A percentile compares a stretch with the other conserved stretches of the same genome.
These are phyloP conservation scores for Nineta flava DNA, from an alignment of 2,888 invertebrate genomes.

Conservation along the genomic window DNA sequence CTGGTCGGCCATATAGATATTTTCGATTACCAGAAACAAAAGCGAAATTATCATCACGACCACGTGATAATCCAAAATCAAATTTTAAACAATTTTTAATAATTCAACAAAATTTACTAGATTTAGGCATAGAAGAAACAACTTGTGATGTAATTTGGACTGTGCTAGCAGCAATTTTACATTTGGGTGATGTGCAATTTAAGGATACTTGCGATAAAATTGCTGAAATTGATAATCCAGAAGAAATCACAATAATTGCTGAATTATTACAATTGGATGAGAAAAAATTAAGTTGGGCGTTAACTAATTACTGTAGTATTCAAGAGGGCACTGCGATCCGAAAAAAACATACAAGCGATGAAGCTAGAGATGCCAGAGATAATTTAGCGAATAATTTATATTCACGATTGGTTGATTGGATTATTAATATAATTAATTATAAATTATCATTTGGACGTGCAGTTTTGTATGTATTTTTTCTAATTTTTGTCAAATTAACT, in stretches of 20 bases:
- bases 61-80: conserved; percentile 44
- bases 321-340: conserved; percentile 54
- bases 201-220: conserved; percentile 43
- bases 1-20: conserved; percentile 57
- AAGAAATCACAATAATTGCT: conserved; percentile 55
- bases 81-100: conserved; percentile 48
- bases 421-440: conserved; percentile 70
- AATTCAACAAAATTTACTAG: conserved; percentile 42
- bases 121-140: conserved; percentile 55
- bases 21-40: conserved; percentile 45
- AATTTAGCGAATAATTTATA: conserved; percentile 75
- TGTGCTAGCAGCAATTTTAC: conserved; percentile 55
- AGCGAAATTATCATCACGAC: conserved; percentile 38
- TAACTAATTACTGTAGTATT: conserved; percentile 73
- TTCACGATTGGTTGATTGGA: conserved; percentile 73
- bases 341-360: conserved; percentile 53
- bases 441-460: conserved; percentile 68
- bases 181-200: conserved; percentile 67
- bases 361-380: conserved; percentile 71
- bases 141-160: conserved; percentile 55
- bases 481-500: neutral
- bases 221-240: conserved; percentile 57
- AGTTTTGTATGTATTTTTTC: conserved; percentile 57
- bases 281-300: conserved; percentile 69
- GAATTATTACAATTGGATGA: conserved; percentile 60